These are phyloP conservation scores for Halcyon malimbica DNA, from an alignment of 2,113 vertebrate genomes.

Conservation along the genomic window DNA sequence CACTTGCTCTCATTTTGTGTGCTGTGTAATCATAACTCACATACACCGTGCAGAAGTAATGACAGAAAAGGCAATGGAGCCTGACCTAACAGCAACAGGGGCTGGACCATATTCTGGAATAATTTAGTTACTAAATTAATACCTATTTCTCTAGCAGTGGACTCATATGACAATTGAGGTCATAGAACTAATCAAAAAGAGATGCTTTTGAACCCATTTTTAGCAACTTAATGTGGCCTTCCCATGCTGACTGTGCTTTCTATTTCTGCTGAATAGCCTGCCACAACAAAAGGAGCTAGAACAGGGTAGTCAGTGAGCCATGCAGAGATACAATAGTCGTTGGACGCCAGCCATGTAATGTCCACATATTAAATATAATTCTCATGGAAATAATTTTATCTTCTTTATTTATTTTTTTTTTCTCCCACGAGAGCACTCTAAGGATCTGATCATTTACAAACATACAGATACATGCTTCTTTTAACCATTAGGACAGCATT, in stretches of 20 bases:
- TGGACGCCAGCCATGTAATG: background rate
- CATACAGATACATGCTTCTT: background rate
- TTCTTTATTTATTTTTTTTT: background rate
- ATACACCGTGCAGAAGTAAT: background rate
- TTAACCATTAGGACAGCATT: background rate
- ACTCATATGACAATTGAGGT: background rate
- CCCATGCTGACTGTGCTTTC: background rate
- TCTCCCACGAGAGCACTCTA: background rate
- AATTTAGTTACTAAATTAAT: background rate
- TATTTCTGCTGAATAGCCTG: background rate
- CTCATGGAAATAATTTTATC: background rate
- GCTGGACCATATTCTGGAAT: background rate
- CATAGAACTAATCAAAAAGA: background rate
- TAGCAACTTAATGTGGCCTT: background rate
- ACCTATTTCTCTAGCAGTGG: background rate
- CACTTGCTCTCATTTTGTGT: background rate
- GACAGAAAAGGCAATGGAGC: background rate
- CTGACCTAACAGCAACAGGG: background rate
- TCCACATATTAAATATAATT: background rate
- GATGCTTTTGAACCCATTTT: background rate
- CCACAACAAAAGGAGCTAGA: background rate
- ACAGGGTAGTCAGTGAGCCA: background rate
- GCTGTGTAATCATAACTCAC: accelerated
- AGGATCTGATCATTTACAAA: background rate
- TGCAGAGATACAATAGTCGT: background rate